Conservation (phyloP, 2,888 invertebrate species). For the Augiades crinisus region DNA sequence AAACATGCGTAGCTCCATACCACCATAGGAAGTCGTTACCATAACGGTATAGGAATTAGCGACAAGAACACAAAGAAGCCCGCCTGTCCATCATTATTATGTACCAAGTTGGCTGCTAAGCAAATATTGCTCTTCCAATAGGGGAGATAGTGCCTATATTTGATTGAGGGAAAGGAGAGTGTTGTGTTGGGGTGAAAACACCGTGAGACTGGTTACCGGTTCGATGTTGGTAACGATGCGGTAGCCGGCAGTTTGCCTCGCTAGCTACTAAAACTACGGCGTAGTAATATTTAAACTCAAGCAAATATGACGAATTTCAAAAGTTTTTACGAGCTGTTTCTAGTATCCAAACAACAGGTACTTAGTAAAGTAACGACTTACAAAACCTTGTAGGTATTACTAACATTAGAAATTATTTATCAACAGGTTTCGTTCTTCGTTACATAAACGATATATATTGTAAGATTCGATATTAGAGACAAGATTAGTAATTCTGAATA, state of each 20-base stretch:
- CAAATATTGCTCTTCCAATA: slow-evolving; percentile 31
- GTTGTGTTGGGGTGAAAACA: slow-evolving; percentile 15
- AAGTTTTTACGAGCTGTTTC: too few relatives aligned
- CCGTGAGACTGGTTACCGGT: slow-evolving; percentile 22
- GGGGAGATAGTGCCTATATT: slow-evolving; percentile 44
- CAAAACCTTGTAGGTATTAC: too few relatives aligned
- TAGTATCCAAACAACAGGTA: too few relatives aligned
- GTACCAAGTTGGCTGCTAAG: slow-evolving; percentile 25
- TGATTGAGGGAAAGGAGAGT: slow-evolving; percentile 29
- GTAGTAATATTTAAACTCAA: too few relatives aligned
- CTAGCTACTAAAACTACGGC: too few relatives aligned
- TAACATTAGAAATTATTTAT: too few relatives aligned
- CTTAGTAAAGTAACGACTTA: too few relatives aligned
- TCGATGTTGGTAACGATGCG: slow-evolving; percentile 11
- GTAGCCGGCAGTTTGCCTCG: neutral
- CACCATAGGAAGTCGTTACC: slow-evolving; percentile 60
- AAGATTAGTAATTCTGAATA: too few relatives aligned
- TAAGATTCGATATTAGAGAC: too few relatives aligned
- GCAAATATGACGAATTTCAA: too few relatives aligned
- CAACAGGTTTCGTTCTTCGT: too few relatives aligned
- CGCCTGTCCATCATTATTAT: slow-evolving; percentile 48
- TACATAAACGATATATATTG: too few relatives aligned
- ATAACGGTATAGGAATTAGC: slow-evolving; percentile 63
- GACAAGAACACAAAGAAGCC: slow-evolving; percentile 48
- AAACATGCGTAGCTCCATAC: slow-evolving; percentile 32